phyloP scores from a whole-genome alignment of 2,888 invertebrate species.

The Melanotus villosus region DNA sequence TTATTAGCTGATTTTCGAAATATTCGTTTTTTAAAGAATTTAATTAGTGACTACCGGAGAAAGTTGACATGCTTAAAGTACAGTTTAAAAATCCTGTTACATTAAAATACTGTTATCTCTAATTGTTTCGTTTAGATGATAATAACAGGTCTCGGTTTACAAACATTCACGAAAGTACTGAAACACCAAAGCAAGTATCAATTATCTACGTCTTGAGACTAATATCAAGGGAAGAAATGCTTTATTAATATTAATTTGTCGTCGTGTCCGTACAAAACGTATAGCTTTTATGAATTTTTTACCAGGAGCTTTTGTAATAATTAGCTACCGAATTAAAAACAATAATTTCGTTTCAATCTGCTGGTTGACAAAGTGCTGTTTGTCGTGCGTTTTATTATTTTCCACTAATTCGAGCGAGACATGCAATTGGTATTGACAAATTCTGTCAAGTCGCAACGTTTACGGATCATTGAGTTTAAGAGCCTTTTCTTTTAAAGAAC shows the following conservation, averaged over 20 bases:
- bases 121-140: constrained; percentile 27
- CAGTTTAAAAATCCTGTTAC: constrained; percentile 5
- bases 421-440: constrained; percentile 28
- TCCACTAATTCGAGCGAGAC: constrained; percentile 22
- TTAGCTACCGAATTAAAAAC: constrained; percentile 25
- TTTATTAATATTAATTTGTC: constrained; percentile 23
- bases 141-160: constrained; percentile 20
- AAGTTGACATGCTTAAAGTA: neutral
- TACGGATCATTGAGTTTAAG: constrained; percentile 31
- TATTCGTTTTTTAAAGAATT: neutral
- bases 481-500: constrained; percentile 27
- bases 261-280: constrained; percentile 12
- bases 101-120: constrained; percentile 13
- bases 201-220: constrained; percentile 16
- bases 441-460: constrained; percentile 16
- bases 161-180: constrained; percentile 27
- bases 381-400: constrained; percentile 13
- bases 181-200: constrained; percentile 23
- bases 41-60: neutral
- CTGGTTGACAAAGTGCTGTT: constrained; percentile 24
- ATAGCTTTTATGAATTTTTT: constrained; percentile 7
- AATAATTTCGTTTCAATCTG: constrained; percentile 23
- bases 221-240: constrained; percentile 3
- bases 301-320: constrained; percentile 17
- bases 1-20: constrained; percentile 21